Evolutionary conservation across 2,113 vertebrate species (phyloP), one percentile per base, ranked within the genome.

Genomic region (Tichodroma muraria): DNA sequence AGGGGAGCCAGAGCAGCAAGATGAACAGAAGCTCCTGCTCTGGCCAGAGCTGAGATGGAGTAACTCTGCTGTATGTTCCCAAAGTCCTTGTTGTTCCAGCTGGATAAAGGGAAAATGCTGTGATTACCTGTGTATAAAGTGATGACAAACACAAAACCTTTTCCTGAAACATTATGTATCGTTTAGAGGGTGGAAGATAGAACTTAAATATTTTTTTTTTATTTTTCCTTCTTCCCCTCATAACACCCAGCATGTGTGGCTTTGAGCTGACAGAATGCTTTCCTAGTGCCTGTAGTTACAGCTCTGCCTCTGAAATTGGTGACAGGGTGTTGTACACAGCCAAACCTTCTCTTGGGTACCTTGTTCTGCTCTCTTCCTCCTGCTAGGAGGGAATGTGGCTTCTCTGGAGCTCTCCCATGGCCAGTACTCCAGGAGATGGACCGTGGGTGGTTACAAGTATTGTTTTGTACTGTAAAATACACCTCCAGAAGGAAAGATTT

Each of bases 1-100:
- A 80, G 49, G 18, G 28, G 17, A 79, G 18, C 16, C 49, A 54
- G 75, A 78, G 73, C 21, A 76, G 21, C 44, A 59, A 75, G 63
- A 50, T 83, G 82, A 85, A 75, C 42, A 77, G 57, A 93, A 91
- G 31, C 28, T 94, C 13, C 78, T 91, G 47, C 25, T 96, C 42
- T 83, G 87, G 64, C 52, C 76, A 60, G 42, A 88, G 60, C 80
- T 90, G 69, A 57, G 4, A 52, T 81, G 52, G 9, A 54, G 56
- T 80, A 64, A 53, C 35, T 88, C 18, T 68, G 19, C 23, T 81
- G 1, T 59, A 18, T 15, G 11, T 60, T 77, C 64, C 52, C 56
- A 8, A 80, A 83, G 54, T 33, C n/a, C 30, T 24, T 60, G 12
- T 65, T 92, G 11, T 65, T 81, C 45, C 23, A 50, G 14, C 27